Percentiles rank a stretch among this genome's conserved stretches.
Conservation (phyloP, 2,113 vertebrate species). For the Morone saxatilis region DNA sequence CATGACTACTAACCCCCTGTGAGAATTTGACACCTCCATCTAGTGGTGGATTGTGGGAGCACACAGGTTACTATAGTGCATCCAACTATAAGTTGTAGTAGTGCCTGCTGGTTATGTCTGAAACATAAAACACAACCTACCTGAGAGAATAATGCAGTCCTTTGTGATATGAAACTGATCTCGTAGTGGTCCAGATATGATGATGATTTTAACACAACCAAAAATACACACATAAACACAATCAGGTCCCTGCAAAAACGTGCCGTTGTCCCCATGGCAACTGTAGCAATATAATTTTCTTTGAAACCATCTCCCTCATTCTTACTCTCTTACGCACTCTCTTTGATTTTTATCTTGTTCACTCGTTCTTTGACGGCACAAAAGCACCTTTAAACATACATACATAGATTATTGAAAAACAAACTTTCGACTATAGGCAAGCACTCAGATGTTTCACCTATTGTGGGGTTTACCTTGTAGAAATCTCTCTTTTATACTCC, state of each 20-base stretch:
- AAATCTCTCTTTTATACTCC: neutral
- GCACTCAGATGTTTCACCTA: neutral
- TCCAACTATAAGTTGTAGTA: neutral
- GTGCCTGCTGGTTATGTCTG: neutral
- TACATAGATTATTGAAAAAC: conserved; percentile 27
- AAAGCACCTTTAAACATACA: conserved; percentile 1
- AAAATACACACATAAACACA: conserved; percentile 19
- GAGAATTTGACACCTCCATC: conserved; percentile 61
- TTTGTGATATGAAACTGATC: conserved; percentile 31
- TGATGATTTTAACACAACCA: conserved; percentile 22
- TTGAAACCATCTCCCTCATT: conserved; percentile 34
- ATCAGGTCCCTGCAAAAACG: conserved; percentile 21
- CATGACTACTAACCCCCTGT: neutral
- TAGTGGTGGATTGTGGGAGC: conserved; percentile 54
- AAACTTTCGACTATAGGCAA: neutral
- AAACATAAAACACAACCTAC: neutral
- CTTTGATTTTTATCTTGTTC: conserved; percentile 38
- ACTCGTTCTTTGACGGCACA: conserved; percentile 11
- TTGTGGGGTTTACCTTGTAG: neutral
- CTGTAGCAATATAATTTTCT: conserved; percentile 46
- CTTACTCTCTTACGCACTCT: conserved; percentile 13
- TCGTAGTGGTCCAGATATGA: conserved; percentile 17
- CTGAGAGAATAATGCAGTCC: conserved; percentile 9
- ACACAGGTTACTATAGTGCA: neutral
- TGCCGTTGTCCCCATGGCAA: conserved; percentile 77